Evolutionary conservation across 2,797 vertebrate genomes (phyloP).

Genomic region (Buceros bicornis): DNA sequence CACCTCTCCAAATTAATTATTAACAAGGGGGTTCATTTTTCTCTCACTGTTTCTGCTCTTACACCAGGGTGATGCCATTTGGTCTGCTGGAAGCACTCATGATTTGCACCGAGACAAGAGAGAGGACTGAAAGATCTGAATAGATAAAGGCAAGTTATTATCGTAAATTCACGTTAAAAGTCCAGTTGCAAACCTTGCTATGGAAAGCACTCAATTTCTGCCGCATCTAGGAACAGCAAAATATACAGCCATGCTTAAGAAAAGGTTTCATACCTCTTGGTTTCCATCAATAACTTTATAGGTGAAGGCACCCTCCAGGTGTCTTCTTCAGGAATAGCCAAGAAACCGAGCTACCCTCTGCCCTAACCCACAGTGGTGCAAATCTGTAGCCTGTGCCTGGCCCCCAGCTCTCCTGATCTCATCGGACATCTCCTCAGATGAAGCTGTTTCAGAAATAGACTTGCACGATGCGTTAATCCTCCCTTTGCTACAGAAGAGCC

Average conservation of each 20-base stretch:
- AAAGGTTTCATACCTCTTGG: not conserved
- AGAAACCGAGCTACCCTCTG: not conserved
- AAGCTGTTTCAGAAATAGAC: not conserved
- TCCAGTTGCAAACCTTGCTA: not conserved
- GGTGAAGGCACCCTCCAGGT: not conserved
- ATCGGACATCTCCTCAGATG: not conserved
- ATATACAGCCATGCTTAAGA: fast-evolving
- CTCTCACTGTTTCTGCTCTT: not conserved
- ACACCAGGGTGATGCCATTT: not conserved
- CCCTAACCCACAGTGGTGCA: not conserved
- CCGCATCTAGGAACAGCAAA: not conserved
- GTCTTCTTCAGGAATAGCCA: not conserved
- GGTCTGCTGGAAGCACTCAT: not conserved
- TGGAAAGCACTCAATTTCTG: not conserved
- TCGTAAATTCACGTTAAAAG: not conserved
- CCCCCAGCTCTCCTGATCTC: not conserved
- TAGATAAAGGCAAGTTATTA: not conserved
- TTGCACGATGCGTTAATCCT: not conserved
- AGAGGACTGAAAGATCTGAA: not conserved
- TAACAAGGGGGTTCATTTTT: not conserved
- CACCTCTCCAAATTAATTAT: constrained; percentile 37
- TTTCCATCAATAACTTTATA: not conserved
- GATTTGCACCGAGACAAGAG: not conserved
- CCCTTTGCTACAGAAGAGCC: not conserved
- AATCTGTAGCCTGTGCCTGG: not conserved